These are phyloP conservation scores for Anguilla obscura DNA, from an alignment of 2,797 vertebrate species.

Conservation along the genomic window DNA sequence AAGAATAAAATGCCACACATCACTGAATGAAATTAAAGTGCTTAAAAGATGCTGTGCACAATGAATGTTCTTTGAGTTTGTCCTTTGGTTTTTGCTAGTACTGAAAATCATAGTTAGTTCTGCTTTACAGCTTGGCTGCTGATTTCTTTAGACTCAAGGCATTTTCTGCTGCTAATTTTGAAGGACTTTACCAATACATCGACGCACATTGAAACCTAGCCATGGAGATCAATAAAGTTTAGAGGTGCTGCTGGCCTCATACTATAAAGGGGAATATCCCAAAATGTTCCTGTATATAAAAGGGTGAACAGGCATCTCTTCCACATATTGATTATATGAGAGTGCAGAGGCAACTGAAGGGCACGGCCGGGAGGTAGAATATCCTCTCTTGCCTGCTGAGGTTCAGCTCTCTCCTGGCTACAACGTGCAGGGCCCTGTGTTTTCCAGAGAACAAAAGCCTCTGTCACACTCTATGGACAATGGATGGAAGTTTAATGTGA, in stretches of 20 bases:
- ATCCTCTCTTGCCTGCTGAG: neutral
- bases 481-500: constrained; percentile 10
- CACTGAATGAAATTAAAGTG: neutral
- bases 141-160: neutral
- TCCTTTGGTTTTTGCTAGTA: neutral
- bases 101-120: neutral
- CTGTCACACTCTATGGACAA: neutral
- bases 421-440: neutral
- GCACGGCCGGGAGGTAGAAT: constrained; percentile 26
- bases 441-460: constrained; percentile 3
- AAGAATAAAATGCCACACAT: neutral
- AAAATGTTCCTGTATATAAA: constrained; percentile 27
- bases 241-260: constrained; percentile 32
- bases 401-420: neutral
- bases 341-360: constrained; percentile 37
- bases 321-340: constrained; percentile 46
- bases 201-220: constrained; percentile 35
- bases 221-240: constrained; percentile 43
- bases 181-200: neutral
- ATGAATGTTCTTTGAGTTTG: neutral
- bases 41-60: neutral
- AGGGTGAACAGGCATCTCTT: constrained; percentile 28
- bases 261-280: constrained; percentile 36
- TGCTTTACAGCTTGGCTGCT: neutral
- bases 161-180: neutral